Conservation (phyloP, 2,797 vertebrate species). For the Anas georgica region DNA sequence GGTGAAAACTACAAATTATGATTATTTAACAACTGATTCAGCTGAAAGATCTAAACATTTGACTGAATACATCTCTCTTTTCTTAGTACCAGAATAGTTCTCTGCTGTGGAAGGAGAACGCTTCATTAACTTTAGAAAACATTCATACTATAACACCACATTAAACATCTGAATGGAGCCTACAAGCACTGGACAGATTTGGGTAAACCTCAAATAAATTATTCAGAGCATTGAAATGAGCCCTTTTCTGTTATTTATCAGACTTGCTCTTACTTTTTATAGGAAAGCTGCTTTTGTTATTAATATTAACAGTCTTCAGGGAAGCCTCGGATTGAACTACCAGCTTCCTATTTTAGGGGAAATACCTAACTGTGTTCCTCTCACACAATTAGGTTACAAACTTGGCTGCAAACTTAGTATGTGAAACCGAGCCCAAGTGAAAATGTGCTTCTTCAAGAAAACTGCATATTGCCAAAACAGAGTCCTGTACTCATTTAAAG, state of each 20-base stretch:
- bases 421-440: neutral
- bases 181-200: neutral
- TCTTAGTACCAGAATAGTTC: neutral
- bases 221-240: neutral
- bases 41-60: neutral
- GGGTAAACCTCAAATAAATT: neutral
- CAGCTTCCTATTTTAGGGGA: neutral
- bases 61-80: neutral
- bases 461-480: neutral
- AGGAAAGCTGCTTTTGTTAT: neutral
- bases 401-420: neutral
- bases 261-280: neutral
- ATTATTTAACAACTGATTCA: neutral
- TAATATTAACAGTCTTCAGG: neutral
- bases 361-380: neutral
- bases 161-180: neutral
- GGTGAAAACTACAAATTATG: neutral
- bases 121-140: conserved; percentile 11
- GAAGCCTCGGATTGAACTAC: neutral
- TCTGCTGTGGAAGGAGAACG: neutral
- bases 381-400: neutral
- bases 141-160: neutral
- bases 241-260: neutral
- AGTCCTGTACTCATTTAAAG: neutral
- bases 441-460: neutral